phyloP scores from a whole-genome alignment of 64 coral and sea anemone genomes.

The Pocillopora verrucosa region DNA sequence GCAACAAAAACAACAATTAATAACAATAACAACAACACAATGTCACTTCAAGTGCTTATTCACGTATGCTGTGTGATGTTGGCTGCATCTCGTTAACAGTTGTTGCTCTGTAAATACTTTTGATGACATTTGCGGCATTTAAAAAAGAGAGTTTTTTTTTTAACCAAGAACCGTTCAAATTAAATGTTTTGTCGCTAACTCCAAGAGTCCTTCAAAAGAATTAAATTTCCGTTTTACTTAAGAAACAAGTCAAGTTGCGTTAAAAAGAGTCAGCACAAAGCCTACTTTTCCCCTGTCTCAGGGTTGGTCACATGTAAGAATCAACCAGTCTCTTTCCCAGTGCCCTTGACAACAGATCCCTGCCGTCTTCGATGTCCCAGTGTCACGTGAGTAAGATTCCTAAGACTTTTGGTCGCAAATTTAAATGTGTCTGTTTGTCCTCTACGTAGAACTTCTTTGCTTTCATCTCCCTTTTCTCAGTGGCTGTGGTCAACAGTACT shows the following conservation, averaged over 20 bases:
- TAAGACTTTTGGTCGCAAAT: conserved; percentile 79
- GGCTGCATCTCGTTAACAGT: no score
- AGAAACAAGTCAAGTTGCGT: not conserved
- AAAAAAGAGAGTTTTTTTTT: no score
- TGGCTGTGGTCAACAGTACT: conserved; percentile 15
- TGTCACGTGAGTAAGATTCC: conserved; percentile 67
- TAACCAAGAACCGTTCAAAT: no score
- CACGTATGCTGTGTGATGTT: no score
- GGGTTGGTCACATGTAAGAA: conserved; percentile 76
- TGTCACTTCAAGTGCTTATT: no score
- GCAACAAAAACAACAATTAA: no score
- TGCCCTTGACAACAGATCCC: conserved; percentile 56
- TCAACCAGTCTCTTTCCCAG: conserved; percentile 79
- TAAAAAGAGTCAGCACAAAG: not conserved
- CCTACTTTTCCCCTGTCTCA: conserved; percentile 80
- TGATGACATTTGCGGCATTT: no score
- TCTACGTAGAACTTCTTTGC: conserved; percentile 77
- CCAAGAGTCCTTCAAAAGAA: no score
- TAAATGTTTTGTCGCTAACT: no score
- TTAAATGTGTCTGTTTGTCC: conserved; percentile 80
- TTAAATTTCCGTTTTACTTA: no score
- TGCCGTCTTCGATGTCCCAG: conserved; percentile 76
- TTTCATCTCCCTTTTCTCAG: conserved; percentile 45
- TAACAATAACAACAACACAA: no score
- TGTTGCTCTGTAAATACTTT: no score